Evolutionary conservation across 2,797 vertebrate genomes (phyloP), one percentile per base, ranked within the genome.

Genomic region (Thunnus albacares): DNA sequence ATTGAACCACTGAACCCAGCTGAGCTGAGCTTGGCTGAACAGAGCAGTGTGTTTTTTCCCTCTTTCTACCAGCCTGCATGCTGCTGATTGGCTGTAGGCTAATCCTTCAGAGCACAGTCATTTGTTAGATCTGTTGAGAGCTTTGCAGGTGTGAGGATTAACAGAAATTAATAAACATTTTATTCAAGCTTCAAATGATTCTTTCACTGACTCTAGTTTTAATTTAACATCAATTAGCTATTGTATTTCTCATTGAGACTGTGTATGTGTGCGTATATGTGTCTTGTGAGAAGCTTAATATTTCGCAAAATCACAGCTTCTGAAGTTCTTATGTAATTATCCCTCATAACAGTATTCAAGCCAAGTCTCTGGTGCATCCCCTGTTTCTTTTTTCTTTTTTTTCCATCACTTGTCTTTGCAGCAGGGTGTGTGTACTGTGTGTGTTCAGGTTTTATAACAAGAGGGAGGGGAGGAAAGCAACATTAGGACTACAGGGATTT

Each of bases 261-360:
- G 33, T 51, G 1, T 57, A 41, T 51, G 24, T 14, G 4, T 35
- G 4, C 38, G 15, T 26, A 24, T 47, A 12, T 18, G 53, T 63
- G 52, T 64, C 35, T 66, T 55, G 20, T 55, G 28, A 66, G 61
- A 30, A 30, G 28, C 28, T 30, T 30, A 30, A 24, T 24, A 24
- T 24, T 24, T 24, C 24, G 24, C 24, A 62, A 70, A 69, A 63
- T 87, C 75, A 84, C 84, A 83, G 62, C 88, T 64, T 76, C 71
- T 72, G 51, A 58, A 74, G 70, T 80, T 49, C 78, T 91, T 91
- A 87, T 73, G 67, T 81, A 88, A 91, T 15, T 0, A 6, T 26
- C 60, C 28, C 79, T 83, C 38, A 15, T 84, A 86, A 87, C 78
- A 66, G 64, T 28, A 80, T 81, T 75, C 60, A 80, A 87, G 65